Base-by-base conservation (phyloP, 2,888 invertebrate genomes). In the Thereva unica region DNA sequence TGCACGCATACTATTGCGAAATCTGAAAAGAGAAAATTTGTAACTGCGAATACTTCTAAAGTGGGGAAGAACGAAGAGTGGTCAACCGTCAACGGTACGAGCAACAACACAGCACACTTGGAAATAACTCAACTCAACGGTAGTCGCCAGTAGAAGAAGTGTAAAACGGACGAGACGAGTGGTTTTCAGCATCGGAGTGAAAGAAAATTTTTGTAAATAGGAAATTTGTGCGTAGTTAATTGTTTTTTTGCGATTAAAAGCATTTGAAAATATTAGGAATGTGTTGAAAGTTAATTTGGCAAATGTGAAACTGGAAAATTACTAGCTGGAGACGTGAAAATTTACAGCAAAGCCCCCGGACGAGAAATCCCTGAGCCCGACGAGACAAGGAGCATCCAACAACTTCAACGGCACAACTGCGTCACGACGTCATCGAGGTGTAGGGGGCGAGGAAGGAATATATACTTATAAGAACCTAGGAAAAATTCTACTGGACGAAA, bases 161-260 rank as follows among this genome's bases (percentile, higher is more conserved):
- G 23, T 23, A 23, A 23, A 23, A 23, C 23, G 23, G 23, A 23
- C 23, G 23, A 23, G 23, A 23, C 23, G 23, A 23, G 23, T 23
- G 23, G 23, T 23, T 23, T 23, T 23, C 23, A 23, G 23, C 23
- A 12, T 68, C 59, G 64, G 42, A 57, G 49, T 57, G 52, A 53
- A 12, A 54, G 44, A 44, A 52, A 64, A 47, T n/a, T 47, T 49
- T 59, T 64, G 68, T 68, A 65, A 68, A 68, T 68, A 68, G 55
- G 35, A 35, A 66, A 40, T 68, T 68, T 64, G 68, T 68, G 68
- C 68, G 68, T 68, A 68, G 54, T 68, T 68, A 52, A 57, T 57
- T 52, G 7, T 45, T 64, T 64, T 64, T 56, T 49, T 52, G 52
- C n/a, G 35, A 42, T 23, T n/a, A 47, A 34, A 54, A 50, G 41